These are phyloP conservation scores for Pseudorhiza aurosa DNA, from an alignment of 30 jellyfish, hydroid and myxozoan genomes.

Conservation along the genomic window DNA sequence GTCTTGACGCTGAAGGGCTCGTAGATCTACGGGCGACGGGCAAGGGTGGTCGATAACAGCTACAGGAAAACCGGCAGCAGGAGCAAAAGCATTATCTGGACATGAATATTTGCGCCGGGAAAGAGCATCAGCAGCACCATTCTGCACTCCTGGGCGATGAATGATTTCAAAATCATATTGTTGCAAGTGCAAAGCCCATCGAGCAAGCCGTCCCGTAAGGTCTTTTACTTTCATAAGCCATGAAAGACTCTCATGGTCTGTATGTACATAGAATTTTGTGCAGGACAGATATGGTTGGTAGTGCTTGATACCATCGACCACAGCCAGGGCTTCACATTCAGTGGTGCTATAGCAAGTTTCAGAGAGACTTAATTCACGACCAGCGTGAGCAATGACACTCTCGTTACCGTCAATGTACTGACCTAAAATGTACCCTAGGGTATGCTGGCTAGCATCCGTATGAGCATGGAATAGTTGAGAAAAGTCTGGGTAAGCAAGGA, in stretches of 20 bases:
- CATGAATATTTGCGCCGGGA: neutral
- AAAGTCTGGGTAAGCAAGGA: conserved; percentile 44
- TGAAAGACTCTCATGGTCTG: conserved; percentile 42
- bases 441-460: conserved; percentile 63
- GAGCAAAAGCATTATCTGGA: neutral
- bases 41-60: conserved; percentile 15
- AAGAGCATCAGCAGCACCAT: conserved; percentile 43
- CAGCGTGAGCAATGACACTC: conserved; percentile 32
- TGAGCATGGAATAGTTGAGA: conserved; percentile 27
- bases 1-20: conserved; percentile 19
- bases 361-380: conserved; percentile 35
- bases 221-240: conserved; percentile 47
- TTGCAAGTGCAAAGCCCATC: conserved; percentile 54
- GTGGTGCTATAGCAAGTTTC: conserved; percentile 49
- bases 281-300: conserved; percentile 33
- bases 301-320: conserved; percentile 41
- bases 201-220: conserved; percentile 52
- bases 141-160: conserved; percentile 42
- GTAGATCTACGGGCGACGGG: neutral
- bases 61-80: neutral
- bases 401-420: conserved; percentile 12
- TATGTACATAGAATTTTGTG: conserved; percentile 25
- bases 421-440: conserved; percentile 46
- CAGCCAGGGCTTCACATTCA: conserved; percentile 64
- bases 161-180: conserved; percentile 49